Evolutionary conservation across 2,113 vertebrate species (phyloP).

Genomic region (Salvator merianae): DNA sequence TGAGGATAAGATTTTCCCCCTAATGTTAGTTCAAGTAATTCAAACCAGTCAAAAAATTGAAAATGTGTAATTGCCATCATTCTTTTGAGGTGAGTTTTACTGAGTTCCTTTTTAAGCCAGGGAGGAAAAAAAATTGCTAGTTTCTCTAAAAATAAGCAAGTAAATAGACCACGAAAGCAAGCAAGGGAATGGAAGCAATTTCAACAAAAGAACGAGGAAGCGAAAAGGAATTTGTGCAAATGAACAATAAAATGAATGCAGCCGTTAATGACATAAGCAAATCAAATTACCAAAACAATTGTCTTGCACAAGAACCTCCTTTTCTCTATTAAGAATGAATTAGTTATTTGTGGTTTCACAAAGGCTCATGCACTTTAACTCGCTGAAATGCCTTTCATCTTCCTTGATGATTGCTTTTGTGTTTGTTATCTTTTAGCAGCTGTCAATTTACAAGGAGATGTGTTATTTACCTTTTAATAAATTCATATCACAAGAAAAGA

Average conservation of each 20-base stretch:
- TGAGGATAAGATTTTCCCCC: no score
- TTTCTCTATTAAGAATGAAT: not conserved
- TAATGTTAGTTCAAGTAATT: not conserved
- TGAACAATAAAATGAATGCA: not conserved
- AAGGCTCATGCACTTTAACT: not conserved
- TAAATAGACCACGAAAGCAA: not conserved
- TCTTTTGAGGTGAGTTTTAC: not conserved
- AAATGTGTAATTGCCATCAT: not conserved
- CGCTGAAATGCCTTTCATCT: not conserved
- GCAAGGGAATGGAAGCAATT: not conserved
- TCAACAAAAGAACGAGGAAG: not conserved
- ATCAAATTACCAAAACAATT: not conserved
- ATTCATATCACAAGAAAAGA: not conserved
- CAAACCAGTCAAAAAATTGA: not conserved
- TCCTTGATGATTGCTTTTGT: not conserved
- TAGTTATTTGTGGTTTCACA: not conserved
- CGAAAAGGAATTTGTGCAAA: not conserved
- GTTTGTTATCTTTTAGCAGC: not conserved
- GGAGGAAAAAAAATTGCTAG: not conserved
- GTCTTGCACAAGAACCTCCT: not conserved
- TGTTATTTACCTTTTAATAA: not conserved
- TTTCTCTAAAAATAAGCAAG: not conserved
- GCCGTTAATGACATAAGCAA: not conserved
- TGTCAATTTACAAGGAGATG: not conserved
- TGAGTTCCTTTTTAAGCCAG: not conserved